Evolutionary conservation across 1,140 invertebrate genomes (phyloP).

Genomic region (Cotesia typhae): DNA sequence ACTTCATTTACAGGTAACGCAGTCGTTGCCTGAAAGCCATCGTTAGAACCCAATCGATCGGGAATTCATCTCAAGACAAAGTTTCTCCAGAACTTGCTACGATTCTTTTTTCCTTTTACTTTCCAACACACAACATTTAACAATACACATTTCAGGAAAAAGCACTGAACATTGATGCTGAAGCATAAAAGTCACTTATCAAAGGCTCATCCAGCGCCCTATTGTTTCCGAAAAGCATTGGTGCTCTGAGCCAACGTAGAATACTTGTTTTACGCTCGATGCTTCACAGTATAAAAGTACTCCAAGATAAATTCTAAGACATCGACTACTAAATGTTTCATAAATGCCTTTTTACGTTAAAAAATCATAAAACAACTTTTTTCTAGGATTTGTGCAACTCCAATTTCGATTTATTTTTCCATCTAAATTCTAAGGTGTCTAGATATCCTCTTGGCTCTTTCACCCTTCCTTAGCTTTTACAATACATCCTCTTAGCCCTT

Average conservation of each 20-base stretch:
- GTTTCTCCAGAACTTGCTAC: neutral
- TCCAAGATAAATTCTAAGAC: conserved; percentile 2
- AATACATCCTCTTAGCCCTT: conserved; percentile 63
- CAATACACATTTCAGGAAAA: too few species aligned
- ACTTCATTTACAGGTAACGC: conserved; percentile 19
- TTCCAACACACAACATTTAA: too few species aligned
- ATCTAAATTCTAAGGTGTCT: conserved; percentile 44
- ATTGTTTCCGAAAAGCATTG: conserved; percentile 10
- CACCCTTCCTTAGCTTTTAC: conserved; percentile 52
- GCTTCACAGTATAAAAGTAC: neutral
- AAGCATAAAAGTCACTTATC: neutral
- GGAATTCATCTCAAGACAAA: neutral
- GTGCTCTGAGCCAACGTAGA: neutral
- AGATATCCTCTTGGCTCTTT: conserved; percentile 37
- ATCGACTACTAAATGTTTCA: neutral
- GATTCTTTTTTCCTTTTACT: too few species aligned
- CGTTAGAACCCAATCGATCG: conserved; percentile 38
- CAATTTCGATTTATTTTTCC: conserved; percentile 35
- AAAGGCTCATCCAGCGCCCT: conserved; percentile 4
- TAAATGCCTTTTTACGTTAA: conserved; percentile 1
- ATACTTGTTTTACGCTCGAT: conserved; percentile 17
- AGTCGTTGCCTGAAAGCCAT: conserved; percentile 44
- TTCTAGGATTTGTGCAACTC: conserved; percentile 34
- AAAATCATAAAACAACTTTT: neutral
- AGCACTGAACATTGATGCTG: neutral